Evolutionary conservation across 1,140 invertebrate genomes (phyloP), one percentile per base, ranked within the genome.

Genomic region (Apocrypta bakeri): DNA sequence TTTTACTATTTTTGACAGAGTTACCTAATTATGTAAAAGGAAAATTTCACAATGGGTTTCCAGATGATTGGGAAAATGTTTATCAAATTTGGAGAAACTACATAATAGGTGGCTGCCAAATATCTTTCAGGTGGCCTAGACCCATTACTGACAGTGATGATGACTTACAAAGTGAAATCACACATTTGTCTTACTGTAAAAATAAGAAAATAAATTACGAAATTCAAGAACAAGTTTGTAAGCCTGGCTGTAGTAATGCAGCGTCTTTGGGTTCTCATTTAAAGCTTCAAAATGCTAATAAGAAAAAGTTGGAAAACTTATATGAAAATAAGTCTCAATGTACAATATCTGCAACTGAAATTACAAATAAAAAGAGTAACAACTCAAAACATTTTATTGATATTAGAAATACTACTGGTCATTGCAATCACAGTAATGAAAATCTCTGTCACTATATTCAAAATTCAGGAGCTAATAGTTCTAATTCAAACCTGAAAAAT

Each of bases 31-130:
- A 90, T 82, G 82, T 92, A 9, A 74, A 87, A 21, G 85, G 83
- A 1, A 91, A 90, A 87, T 92, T 92, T 84, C 83, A 82, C 21
- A 89, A 90, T 76, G 91, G 91, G 33, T 92, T 92, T 86, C 91
- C 91, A 2, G 89, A 92, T 31, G 90, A 92, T 81, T 92, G 91
- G 91, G 81, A 89, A 76, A 90, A 91, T 72, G 87, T 91, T 78
- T 63, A 85, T 81, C 80, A 88, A 68, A 24, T 91, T 8, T 92
- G 91, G 91, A 86, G 63, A 37, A 85, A 83, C 33, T 91, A 84
- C 61, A 29, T 88, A 9, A 69, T 69, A 12, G 42, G 83, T 69
- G 87, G 87, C 25, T 86, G 78, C n/a, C 85, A 72, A 2, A 1
- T 63, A 0, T 87, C 78, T 37, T 92, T 91, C 84, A 87, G 88